phyloP scores from a whole-genome alignment of 2,113 vertebrate species.

The Hippolais icterina region DNA sequence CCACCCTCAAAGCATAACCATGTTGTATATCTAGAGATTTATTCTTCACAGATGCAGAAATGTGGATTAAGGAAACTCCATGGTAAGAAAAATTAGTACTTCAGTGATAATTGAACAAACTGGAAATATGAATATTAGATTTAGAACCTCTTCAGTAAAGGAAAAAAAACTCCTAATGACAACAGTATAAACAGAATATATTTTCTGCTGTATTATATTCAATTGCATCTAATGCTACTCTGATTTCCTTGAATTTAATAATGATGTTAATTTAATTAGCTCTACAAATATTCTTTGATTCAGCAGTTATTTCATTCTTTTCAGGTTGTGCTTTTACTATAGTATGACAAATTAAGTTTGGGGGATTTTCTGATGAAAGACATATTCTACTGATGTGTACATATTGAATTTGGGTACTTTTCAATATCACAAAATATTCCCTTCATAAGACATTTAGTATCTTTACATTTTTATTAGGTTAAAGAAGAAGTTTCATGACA shows the following conservation, averaged over 20 bases:
- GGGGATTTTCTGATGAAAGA: conserved; percentile 55
- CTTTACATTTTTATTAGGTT: neutral
- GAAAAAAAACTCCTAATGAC: neutral
- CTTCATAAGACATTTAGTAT: neutral
- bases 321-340: conserved; percentile 64
- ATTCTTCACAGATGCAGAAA: neutral
- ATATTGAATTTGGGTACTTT: conserved; percentile 72
- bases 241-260: neutral
- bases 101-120: neutral
- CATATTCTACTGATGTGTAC: conserved; percentile 33
- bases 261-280: neutral
- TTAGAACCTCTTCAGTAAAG: neutral
- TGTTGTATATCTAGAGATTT: neutral
- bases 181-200: neutral
- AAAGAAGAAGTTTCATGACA: neutral
- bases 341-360: conserved; percentile 71
- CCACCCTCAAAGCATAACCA: neutral
- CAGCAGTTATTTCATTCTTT: conserved; percentile 2
- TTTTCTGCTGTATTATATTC: neutral
- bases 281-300: neutral
- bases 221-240: neutral
- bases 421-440: neutral
- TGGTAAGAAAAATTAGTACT: neutral
- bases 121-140: neutral
- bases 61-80: neutral